Percentiles rank a stretch among this genome's conserved stretches.
Conservation (phyloP, 2,888 invertebrate species). For the Sympetrum striolatum region DNA sequence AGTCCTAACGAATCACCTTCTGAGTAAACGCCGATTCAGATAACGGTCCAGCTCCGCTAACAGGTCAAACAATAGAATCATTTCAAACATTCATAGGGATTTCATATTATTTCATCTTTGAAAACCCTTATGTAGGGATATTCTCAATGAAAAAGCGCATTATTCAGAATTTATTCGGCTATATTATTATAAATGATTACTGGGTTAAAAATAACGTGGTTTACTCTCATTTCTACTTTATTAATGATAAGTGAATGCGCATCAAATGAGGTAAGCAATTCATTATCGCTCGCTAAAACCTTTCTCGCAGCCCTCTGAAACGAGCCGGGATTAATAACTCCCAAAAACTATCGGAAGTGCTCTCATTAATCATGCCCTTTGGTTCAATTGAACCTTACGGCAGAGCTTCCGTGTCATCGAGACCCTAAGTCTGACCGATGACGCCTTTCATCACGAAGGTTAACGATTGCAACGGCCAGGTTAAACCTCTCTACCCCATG, state of each 20-base stretch:
- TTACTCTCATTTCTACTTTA: too few relatives aligned
- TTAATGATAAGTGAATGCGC: neutral
- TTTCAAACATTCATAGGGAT: too few relatives aligned
- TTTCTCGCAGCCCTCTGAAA: neutral
- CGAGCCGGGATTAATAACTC: neutral
- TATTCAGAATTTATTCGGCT: too few relatives aligned
- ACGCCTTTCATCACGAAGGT: neutral
- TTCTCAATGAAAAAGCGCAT: too few relatives aligned
- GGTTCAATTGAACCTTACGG: neutral
- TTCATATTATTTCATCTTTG: too few relatives aligned
- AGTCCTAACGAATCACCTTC: too few relatives aligned
- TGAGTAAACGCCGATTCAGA: too few relatives aligned
- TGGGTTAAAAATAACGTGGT: too few relatives aligned
- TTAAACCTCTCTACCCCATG: neutral
- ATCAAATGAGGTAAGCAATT: neutral
- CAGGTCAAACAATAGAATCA: too few relatives aligned
- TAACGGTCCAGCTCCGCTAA: too few relatives aligned
- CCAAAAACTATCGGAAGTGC: neutral
- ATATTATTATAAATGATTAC: too few relatives aligned
- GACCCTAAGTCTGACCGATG: neutral
- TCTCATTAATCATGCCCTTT: neutral
- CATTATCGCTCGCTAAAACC: neutral
- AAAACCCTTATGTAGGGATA: too few relatives aligned
- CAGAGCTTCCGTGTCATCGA: neutral
- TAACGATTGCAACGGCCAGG: neutral